A percentile compares a stretch with the other conserved stretches of the same genome.
Evolutionary conservation across 2,113 vertebrate species (phyloP).

Genomic region (Euleptes europaea): DNA sequence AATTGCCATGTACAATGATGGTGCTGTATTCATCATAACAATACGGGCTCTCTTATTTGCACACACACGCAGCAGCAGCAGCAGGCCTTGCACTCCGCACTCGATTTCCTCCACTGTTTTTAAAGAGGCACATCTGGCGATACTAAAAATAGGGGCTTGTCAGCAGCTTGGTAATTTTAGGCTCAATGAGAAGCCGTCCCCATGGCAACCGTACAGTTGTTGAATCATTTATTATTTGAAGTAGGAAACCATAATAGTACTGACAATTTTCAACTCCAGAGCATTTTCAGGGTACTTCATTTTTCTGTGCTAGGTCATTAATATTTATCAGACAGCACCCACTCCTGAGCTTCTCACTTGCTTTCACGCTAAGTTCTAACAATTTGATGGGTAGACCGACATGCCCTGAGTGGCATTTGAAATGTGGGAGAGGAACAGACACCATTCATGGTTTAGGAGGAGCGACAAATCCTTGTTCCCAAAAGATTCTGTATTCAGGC

Average conservation of each 20-base stretch:
- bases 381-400: neutral
- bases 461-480: neutral
- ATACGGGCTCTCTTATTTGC: slow-evolving; percentile 44
- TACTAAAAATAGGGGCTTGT: slow-evolving; percentile 72
- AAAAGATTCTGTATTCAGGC: neutral
- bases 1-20: neutral
- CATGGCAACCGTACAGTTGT: slow-evolving; percentile 74
- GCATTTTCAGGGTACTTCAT: slow-evolving; percentile 52
- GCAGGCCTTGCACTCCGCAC: slow-evolving; percentile 56
- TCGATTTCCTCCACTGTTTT: slow-evolving; percentile 64
- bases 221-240: slow-evolving; percentile 74
- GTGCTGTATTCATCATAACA: slow-evolving; percentile 15
- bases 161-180: slow-evolving; percentile 72
- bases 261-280: slow-evolving; percentile 41
- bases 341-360: slow-evolving; percentile 25
- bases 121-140: slow-evolving; percentile 71
- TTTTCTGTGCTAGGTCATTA: slow-evolving; percentile 22
- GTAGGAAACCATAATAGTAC: slow-evolving; percentile 63
- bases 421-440: neutral
- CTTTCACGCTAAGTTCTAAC: neutral
- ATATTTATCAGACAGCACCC: slow-evolving; percentile 34
- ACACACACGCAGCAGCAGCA: neutral
- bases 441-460: neutral
- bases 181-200: slow-evolving; percentile 72
- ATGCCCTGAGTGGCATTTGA: slow-evolving; percentile 26